phyloP scores from a whole-genome alignment of 2,797 vertebrate genomes.

The Tenualosa thibaudeaui region DNA sequence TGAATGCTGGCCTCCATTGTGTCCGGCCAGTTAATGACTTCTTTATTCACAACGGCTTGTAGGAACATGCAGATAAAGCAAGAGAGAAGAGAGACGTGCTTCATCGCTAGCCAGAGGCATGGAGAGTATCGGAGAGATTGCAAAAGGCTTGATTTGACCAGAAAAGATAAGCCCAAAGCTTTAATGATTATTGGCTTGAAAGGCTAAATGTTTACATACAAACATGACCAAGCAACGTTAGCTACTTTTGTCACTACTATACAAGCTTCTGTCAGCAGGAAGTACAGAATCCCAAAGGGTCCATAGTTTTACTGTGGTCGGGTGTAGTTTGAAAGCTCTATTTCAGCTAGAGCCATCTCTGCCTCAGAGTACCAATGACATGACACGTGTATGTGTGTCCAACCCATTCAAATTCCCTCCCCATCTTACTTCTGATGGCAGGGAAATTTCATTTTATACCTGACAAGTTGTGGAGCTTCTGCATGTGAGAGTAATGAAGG shows the following conservation, averaged over 20 bases:
- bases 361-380: not conserved
- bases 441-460: constrained; percentile 9
- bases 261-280: not conserved
- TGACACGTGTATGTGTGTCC: not conserved
- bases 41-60: constrained; percentile 93
- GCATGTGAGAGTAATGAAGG: constrained; percentile 40
- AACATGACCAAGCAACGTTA: not conserved
- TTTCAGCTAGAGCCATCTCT: not conserved
- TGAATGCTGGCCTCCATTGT: constrained; percentile 91
- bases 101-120: constrained; percentile 70
- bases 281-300: not conserved
- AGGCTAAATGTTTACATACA: not conserved
- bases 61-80: constrained; percentile 95
- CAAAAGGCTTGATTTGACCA: constrained; percentile 64
- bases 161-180: constrained; percentile 50
- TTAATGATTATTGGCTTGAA: constrained; percentile 24
- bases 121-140: constrained; percentile 81
- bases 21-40: constrained; percentile 89
- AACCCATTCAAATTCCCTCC: constrained; percentile 1
- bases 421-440: constrained; percentile 1
- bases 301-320: not conserved
- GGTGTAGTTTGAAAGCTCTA: not conserved
- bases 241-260: not conserved
- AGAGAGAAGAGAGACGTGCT: constrained; percentile 81
- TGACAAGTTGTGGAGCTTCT: constrained; percentile 23